Conservation (phyloP, 2,113 vertebrate genomes). For the Delphinapterus leucas region DNA sequence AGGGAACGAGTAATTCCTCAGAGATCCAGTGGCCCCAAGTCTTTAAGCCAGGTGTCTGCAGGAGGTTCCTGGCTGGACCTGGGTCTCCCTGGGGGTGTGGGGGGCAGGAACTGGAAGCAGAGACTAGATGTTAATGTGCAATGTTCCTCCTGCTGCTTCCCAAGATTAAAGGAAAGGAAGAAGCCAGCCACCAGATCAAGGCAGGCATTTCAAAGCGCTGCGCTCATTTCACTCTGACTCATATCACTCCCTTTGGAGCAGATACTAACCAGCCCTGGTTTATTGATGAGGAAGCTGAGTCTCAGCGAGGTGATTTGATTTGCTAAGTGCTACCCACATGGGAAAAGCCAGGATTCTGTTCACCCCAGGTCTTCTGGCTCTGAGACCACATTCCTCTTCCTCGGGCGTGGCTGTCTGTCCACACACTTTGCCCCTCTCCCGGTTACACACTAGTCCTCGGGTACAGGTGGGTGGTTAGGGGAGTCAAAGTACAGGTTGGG, state of each 20-base stretch:
- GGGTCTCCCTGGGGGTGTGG: fast-evolving
- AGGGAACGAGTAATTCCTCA: neutral
- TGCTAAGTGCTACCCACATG: neutral
- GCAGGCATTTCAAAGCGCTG: neutral
- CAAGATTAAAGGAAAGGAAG: neutral
- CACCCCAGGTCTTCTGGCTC: neutral
- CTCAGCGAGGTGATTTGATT: neutral
- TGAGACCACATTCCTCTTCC: neutral
- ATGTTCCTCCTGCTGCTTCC: neutral
- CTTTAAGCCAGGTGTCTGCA: neutral
- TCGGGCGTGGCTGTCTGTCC: neutral
- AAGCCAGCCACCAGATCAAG: fast-evolving
- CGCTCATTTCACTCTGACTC: neutral
- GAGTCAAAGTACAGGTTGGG: fast-evolving
- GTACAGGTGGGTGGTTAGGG: fast-evolving
- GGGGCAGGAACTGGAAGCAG: neutral
- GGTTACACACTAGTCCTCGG: fast-evolving
- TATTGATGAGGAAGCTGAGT: neutral
- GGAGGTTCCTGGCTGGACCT: too few species aligned
- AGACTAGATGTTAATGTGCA: fast-evolving
- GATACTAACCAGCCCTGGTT: too few species aligned
- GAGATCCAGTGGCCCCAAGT: fast-evolving
- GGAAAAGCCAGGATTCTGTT: neutral
- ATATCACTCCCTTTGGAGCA: too few species aligned
- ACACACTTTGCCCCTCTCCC: neutral